A percentile compares a stretch with the other conserved stretches of the same genome.
Conservation (phyloP, 2,113 vertebrate species). For the Ancistrus triradiatus region DNA sequence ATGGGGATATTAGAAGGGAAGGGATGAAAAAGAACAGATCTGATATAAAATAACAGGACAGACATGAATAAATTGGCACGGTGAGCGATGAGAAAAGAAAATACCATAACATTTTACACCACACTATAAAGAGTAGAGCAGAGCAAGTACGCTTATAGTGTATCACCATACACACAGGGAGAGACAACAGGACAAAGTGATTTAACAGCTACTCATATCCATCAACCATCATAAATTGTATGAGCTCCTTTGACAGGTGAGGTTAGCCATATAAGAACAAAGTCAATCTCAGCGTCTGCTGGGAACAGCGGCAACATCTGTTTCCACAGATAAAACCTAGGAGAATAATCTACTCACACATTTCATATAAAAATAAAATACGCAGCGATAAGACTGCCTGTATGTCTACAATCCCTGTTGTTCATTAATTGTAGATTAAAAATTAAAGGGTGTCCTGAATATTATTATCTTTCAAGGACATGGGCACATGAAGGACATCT, state of each 20-base stretch:
- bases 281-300: constrained; percentile 1
- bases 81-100: constrained; percentile 1
- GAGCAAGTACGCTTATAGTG: background rate
- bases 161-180: constrained; percentile 15
- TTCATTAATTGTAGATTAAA: background rate
- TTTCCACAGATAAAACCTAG: background rate
- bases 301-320: background rate
- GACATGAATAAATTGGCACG: background rate
- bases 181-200: constrained; percentile 35
- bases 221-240: constrained; percentile 1
- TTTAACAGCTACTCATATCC: constrained; percentile 6
- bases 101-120: no score
- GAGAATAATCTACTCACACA: no score
- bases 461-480: constrained; percentile 25
- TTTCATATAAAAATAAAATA: no score
- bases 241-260: constrained; percentile 5
- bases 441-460: background rate
- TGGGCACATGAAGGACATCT: constrained; percentile 21
- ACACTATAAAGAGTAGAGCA: background rate
- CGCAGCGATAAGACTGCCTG: background rate
- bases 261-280: constrained; percentile 9
- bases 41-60: no score
- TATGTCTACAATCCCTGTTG: background rate
- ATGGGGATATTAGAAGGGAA: no score
- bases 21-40: no score